Evolutionary conservation across 1,140 invertebrate genomes (phyloP), one percentile per base, ranked within the genome.

Genomic region (Euglossa dilemma): DNA sequence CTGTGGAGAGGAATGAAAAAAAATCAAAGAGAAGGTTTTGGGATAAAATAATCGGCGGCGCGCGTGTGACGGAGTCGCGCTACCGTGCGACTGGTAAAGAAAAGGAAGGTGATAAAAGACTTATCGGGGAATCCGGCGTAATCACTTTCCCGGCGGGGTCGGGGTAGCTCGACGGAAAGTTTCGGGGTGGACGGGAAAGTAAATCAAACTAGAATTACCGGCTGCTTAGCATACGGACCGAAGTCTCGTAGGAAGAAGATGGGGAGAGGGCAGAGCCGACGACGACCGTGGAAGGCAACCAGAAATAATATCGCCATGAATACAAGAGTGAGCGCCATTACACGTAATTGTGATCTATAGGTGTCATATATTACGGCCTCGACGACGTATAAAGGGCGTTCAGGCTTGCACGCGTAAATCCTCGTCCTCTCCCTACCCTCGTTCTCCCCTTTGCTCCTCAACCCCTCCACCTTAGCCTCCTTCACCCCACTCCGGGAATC

Each of bases 311-410:
- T 93, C 88, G 89, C 89, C 89, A 88, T 92, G 91, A 92, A 92
- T 92, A 93, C 91, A 92, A 92, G 92, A 93, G 92, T 91, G 89
- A 90, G 87, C 87, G 90, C 91, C 90, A 93, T 93, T 93, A 93
- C 91, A 87, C 91, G 90, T 93, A 93, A 93, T 93, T 93, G 92
- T 93, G 92, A 93, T 93, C 93, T 93, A 93, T 93, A 90, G 92
- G 91, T 84, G 90, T 89, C 90, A 92, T 93, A 93, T 91, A 92
- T 90, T 90, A 93, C 88, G 83, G 80, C 84, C 87, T 89, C 88
- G 88, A 90, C 90, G 92, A 92, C 91, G 88, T 92, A 92, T 90
- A 91, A 92, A 93, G 91, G 89, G 91, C 92, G 90, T 90, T 90
- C 87, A 86, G 87, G 76, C 86, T 85, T 87, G 90, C 89, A 88